Evolutionary conservation across 2,797 vertebrate genomes (phyloP).

Genomic region (Columba guinea): DNA sequence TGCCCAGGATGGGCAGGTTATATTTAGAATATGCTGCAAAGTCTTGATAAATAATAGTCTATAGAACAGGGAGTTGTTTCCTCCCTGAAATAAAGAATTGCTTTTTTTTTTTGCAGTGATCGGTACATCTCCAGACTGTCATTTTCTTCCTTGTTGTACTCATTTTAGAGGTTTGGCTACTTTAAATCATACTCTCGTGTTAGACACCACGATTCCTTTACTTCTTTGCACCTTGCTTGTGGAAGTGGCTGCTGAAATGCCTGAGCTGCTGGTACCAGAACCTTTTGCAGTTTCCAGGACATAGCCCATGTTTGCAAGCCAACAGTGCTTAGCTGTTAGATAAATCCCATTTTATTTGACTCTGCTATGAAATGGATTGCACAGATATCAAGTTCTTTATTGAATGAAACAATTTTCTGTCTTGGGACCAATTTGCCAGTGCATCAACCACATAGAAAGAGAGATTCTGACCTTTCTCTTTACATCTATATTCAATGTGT

Average conservation of each 20-base stretch:
- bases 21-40: not conserved
- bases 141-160: not conserved
- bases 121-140: rapidly evolving
- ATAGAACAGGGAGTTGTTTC: not conserved
- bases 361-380: not conserved
- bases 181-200: not conserved
- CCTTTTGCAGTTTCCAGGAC: not conserved
- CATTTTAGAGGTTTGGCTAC: not conserved
- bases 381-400: not conserved
- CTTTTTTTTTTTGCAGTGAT: not conserved
- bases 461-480: not conserved
- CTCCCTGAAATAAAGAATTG: not conserved
- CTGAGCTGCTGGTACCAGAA: not conserved
- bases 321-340: not conserved
- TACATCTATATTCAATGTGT: not conserved
- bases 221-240: not conserved
- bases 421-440: not conserved
- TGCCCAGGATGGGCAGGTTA: not conserved
- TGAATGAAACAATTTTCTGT: not conserved
- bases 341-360: not conserved
- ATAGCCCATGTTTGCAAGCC: not conserved
- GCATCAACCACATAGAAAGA: not conserved
- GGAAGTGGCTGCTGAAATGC: not conserved
- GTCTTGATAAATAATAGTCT: not conserved
- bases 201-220: not conserved